These are phyloP conservation scores for Megastigmus dorsalis DNA, from an alignment of 2,888 invertebrate genomes.

Conservation along the genomic window DNA sequence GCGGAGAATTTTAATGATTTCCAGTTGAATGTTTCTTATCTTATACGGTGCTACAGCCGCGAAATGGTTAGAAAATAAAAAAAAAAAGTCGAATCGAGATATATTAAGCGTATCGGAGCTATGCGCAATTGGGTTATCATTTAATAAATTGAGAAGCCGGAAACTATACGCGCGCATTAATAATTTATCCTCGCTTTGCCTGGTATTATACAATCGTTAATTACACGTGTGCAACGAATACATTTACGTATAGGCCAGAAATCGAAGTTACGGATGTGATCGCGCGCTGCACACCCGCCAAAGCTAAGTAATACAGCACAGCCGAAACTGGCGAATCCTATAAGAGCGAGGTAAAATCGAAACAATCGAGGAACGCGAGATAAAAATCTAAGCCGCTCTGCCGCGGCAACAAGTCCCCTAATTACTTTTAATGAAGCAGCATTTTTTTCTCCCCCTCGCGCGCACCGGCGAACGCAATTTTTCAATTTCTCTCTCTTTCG, in stretches of 20 bases:
- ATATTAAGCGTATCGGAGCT: conserved; percentile 7
- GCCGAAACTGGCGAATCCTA: too few relatives aligned
- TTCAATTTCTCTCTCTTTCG: conserved; percentile 4
- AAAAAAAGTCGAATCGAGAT: too few relatives aligned
- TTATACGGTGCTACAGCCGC: neutral
- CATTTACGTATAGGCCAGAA: too few relatives aligned
- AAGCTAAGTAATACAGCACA: too few relatives aligned
- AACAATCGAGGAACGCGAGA: neutral
- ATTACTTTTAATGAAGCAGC: conserved; percentile 43
- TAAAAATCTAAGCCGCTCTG: conserved; percentile 5
- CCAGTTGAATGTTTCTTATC: conserved; percentile 11
- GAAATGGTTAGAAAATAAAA: too few relatives aligned
- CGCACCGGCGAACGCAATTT: conserved; percentile 13
- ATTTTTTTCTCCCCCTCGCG: conserved; percentile 19
- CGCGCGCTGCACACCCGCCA: too few relatives aligned
- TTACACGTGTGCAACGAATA: too few relatives aligned
- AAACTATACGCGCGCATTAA: conserved; percentile 1
- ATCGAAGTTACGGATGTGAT: too few relatives aligned
- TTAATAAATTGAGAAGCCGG: conserved; percentile 8
- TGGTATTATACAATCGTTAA: too few relatives aligned
- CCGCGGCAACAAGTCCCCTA: conserved; percentile 17
- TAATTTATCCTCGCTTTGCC: too few relatives aligned
- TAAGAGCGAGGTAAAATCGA: too few relatives aligned
- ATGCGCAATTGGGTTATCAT: conserved; percentile 41
- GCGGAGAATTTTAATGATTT: too few relatives aligned